Conservation (phyloP, 2,888 invertebrate species). For the Dermolepida albohirtum region DNA sequence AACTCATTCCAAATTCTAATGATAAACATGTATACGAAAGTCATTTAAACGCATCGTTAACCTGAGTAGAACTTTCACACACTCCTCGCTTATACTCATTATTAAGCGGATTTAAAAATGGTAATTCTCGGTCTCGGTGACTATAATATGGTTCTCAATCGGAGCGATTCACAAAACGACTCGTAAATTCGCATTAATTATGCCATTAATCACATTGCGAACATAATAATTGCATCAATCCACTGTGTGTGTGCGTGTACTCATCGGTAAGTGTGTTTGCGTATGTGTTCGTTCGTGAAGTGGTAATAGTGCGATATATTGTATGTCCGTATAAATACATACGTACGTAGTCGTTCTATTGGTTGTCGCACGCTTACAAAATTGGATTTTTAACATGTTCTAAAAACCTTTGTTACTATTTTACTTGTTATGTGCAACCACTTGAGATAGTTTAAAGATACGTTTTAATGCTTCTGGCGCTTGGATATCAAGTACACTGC, state of each 20-base stretch:
- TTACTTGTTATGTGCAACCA: no score
- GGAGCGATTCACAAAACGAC: constrained; percentile 28
- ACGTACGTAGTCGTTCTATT: constrained; percentile 19
- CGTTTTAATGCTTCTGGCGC: no score
- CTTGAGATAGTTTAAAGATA: no score
- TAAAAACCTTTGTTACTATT: no score
- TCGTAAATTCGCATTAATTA: constrained; percentile 41
- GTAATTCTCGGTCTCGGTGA: constrained; percentile 24
- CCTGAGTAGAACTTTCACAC: constrained; percentile 19
- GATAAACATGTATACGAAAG: background rate
- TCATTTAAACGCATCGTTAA: constrained; percentile 13
- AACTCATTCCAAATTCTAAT: no score
- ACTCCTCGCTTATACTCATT: constrained; percentile 18
- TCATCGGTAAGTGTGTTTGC: no score
- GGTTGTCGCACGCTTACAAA: background rate
- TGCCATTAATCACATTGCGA: constrained; percentile 39
- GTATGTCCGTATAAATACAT: constrained; percentile 31
- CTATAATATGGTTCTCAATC: constrained; percentile 19
- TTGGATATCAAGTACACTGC: no score
- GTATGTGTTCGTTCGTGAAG: constrained; percentile 25
- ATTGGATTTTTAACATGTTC: no score
- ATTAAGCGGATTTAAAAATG: constrained; percentile 23
- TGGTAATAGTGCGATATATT: constrained; percentile 36
- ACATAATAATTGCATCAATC: constrained; percentile 42
- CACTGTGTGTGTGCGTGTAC: constrained; percentile 2